Evolutionary conservation across 1,140 invertebrate species (phyloP).

Genomic region (Magallana ariakensis): DNA sequence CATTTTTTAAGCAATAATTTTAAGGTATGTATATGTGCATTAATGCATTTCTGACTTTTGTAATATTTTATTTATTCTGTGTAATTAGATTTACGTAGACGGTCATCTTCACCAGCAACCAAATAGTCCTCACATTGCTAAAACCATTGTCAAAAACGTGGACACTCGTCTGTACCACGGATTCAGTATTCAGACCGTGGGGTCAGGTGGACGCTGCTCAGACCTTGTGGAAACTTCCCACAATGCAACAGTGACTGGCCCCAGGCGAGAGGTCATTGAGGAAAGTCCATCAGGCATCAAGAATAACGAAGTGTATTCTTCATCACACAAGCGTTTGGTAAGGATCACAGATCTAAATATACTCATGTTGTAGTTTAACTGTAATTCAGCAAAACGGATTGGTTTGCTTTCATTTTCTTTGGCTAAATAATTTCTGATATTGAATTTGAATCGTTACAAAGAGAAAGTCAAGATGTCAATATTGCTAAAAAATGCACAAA

Average conservation of each 20-base stretch:
- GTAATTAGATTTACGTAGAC: slow-evolving; percentile 68
- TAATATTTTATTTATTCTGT: too few relatives aligned
- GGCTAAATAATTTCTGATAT: too few relatives aligned
- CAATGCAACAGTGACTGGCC: neutral
- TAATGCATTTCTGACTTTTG: too few relatives aligned
- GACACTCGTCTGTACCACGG: slow-evolving; percentile 61
- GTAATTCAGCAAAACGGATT: too few relatives aligned
- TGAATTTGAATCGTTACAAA: too few relatives aligned
- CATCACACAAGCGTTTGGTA: slow-evolving; percentile 22
- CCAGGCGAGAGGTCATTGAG: neutral
- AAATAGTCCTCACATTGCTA: slow-evolving; percentile 64
- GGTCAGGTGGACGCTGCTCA: slow-evolving; percentile 66
- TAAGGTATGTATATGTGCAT: too few relatives aligned
- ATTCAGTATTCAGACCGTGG: slow-evolving; percentile 73
- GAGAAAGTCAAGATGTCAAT: too few relatives aligned
- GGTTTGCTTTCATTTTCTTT: too few relatives aligned
- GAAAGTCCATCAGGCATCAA: neutral
- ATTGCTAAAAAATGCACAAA: too few relatives aligned
- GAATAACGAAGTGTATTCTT: neutral
- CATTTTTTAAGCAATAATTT: too few relatives aligned
- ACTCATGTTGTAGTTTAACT: neutral
- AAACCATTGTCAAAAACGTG: slow-evolving; percentile 69
- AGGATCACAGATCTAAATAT: neutral
- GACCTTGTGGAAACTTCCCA: slow-evolving; percentile 58
- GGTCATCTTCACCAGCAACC: slow-evolving; percentile 64